phyloP scores from a whole-genome alignment of 2,113 vertebrate genomes.

The Strix aluco region DNA sequence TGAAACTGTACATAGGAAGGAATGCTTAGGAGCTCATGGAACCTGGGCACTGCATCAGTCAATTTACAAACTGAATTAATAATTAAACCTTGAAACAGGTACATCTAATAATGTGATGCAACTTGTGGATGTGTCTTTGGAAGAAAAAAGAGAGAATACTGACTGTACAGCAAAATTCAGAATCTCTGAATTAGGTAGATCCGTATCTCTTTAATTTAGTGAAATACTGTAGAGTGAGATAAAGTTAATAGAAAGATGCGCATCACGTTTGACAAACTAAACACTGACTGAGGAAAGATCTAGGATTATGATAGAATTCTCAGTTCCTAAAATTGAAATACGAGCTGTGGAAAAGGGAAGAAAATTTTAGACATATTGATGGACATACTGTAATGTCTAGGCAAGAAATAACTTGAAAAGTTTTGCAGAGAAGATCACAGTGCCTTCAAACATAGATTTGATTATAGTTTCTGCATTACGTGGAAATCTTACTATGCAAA shows the following conservation, averaged over 20 bases:
- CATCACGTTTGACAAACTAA: not conserved
- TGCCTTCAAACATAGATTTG: not conserved
- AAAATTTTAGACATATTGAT: rapidly evolving
- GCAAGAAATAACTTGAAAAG: not conserved
- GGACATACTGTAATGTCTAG: not conserved
- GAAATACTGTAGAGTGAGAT: conserved; percentile 13
- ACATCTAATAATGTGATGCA: conserved; percentile 30
- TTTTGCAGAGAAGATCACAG: not conserved
- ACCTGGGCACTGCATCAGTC: conserved; percentile 20
- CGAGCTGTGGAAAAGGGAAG: not conserved
- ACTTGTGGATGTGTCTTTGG: not conserved
- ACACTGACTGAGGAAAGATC: conserved; percentile 9
- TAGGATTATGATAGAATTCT: not conserved
- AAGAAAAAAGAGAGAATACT: conserved; percentile 15
- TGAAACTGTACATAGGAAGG: not conserved
- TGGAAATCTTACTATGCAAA: not conserved
- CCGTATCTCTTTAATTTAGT: conserved; percentile 51
- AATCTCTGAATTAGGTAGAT: conserved; percentile 56
- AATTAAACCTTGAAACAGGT: conserved; percentile 18
- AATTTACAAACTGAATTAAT: conserved; percentile 11
- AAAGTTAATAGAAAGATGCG: conserved; percentile 18
- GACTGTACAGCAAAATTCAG: conserved; percentile 42
- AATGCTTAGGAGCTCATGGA: not conserved
- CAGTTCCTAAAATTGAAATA: not conserved
- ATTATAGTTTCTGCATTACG: not conserved